A percentile compares a stretch with the other conserved stretches of the same genome.
phyloP scores from a whole-genome alignment of 2,113 vertebrate species.

The Balaenoptera acutorostrata region DNA sequence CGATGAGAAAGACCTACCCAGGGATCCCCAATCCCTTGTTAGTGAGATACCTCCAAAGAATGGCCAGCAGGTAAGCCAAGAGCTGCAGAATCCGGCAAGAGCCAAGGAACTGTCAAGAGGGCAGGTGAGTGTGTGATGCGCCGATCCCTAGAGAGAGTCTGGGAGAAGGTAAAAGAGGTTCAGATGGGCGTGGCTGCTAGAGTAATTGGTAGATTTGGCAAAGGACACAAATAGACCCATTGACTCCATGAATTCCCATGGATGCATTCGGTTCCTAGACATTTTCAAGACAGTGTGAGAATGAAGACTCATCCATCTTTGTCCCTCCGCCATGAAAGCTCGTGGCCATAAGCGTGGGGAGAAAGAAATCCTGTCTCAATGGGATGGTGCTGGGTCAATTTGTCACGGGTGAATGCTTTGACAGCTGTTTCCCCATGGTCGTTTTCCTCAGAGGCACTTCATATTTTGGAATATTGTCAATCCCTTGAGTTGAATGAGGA shows the following conservation, averaged over 20 bases:
- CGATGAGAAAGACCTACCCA: accelerated
- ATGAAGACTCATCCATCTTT: background rate
- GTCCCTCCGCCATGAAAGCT: background rate
- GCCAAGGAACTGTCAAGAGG: accelerated
- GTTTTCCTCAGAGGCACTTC: background rate
- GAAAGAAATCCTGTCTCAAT: too few relatives aligned
- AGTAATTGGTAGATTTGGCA: too few relatives aligned
- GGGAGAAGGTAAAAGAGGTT: background rate
- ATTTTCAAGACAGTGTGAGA: background rate
- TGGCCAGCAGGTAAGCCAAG: background rate
- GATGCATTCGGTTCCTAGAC: accelerated
- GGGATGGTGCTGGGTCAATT: background rate
- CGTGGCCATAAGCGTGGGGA: background rate
- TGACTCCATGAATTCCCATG: background rate
- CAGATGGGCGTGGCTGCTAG: accelerated
- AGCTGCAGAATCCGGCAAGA: background rate
- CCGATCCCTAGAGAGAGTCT: background rate
- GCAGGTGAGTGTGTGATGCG: background rate
- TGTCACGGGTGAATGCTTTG: background rate
- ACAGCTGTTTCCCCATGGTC: background rate
- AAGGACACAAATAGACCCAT: background rate
- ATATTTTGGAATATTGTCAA: too few relatives aligned
- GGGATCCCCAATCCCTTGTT: background rate
- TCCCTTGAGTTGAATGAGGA: background rate
- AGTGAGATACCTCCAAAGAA: background rate